Base-by-base conservation (phyloP, 2,113 vertebrate species). In the Diphyllodes magnificus region DNA sequence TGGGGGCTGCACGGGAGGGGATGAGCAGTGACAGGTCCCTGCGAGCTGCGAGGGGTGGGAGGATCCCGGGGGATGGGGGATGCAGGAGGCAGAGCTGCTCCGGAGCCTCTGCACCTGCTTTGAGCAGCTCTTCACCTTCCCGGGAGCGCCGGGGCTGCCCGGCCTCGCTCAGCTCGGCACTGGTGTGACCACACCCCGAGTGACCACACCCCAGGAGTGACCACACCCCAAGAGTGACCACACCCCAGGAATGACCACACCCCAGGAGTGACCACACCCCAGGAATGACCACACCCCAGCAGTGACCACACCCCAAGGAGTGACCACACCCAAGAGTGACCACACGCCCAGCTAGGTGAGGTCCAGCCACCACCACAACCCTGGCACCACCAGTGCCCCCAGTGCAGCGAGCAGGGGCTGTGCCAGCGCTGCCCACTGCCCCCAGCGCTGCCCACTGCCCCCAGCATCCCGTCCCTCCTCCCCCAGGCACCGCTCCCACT, bases 271-370 rank as follows among this genome's bases (percentile, higher is more conserved):
- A 53, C 51, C 51, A 4, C 28, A 53, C 11, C 7, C 31, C 54
- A 1, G 13, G 1, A 20, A 13, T 13, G 61, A 25, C 42, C 42
- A 44, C 7, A 44, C 16, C 42, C 37, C 42, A 4, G 72, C 33
- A 30, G 50, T 30, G 50, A 51, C 27, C 51, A 17, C 42, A 44
- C 16, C 16, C 42, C 42, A 4, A 39, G 72, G 35, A 30, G 50
- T 30, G 50, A 51, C 27, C 51, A 42, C 42, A 42, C 42, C 42
- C 42, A 17, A 16, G 42, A 11, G 17, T 13, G 63, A 27, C 45
- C 45, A 1, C 60, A 44, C 18, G 1, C 11, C 31, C 25, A 2
- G 9, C 19, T 47, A 0, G 13, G 49, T 0, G 10, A n/a, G 45
- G 25, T 8, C 54, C 53, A 35, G 35, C 69, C 57, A 39, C 39